Evolutionary conservation across 1,140 invertebrate species (phyloP).

Genomic region (Pseudoatta argentina): DNA sequence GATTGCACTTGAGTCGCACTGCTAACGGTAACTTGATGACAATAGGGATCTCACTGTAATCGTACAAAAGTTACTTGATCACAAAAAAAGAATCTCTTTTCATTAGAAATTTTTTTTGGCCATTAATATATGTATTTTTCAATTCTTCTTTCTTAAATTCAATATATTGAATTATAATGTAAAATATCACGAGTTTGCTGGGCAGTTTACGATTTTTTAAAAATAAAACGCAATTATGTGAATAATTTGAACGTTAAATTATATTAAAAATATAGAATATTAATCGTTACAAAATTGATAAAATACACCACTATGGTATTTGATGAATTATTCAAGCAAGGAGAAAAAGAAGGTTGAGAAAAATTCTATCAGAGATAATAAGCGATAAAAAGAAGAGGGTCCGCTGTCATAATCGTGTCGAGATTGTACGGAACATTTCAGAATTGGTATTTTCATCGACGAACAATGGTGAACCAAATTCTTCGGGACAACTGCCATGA

Average conservation of each 20-base stretch:
- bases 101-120: not conserved
- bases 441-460: constrained; percentile 45
- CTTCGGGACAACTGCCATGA: constrained; percentile 46
- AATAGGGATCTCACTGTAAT: constrained; percentile 1
- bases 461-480: constrained; percentile 48
- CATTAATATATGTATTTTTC: not conserved
- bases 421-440: constrained; percentile 26
- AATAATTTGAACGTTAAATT: not conserved
- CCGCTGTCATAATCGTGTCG: constrained; percentile 46
- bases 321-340: not conserved
- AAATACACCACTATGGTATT: not conserved
- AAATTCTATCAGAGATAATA: constrained; percentile 12
- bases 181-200: not conserved
- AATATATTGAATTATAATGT: not conserved
- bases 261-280: not conserved
- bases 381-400: not conserved
- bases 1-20: constrained; percentile 27
- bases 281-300: constrained; percentile 6
- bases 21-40: not conserved
- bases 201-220: not conserved
- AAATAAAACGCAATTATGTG: not conserved
- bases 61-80: not conserved
- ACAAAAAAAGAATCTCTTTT: not conserved
- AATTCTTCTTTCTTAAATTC: not conserved
- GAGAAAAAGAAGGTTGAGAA: not conserved